Base-by-base conservation (phyloP, 2,888 invertebrate species). In the Steinernema hermaphroditum region DNA sequence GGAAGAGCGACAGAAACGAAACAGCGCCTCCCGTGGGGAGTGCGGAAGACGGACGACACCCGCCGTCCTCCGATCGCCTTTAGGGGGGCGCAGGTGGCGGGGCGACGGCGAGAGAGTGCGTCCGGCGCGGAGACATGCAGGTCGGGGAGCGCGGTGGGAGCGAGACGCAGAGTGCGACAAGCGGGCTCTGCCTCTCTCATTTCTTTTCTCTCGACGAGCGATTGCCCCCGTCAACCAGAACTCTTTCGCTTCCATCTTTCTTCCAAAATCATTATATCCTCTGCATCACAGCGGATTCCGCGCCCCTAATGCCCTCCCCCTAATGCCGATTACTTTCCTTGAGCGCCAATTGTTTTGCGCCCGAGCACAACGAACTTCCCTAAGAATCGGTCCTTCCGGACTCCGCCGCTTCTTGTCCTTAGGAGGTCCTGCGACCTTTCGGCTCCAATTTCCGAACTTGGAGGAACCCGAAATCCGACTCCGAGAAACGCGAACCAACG, bases 201-300 rank as follows among this genome's bases (percentile, higher is more conserved):
- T 62, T 62, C 62, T 62, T 62, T 62, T 62, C 62, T 62, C 62
- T 62, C 62, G 62, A 62, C 62, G 62, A 32, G 62, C 62, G 62
- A 62, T 62, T 62, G 62, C 62, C 32, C 62, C 62, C 29, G 62
- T 62, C 62, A 29, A 62, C 62, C 62, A 62, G 62, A 62, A 62
- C 62, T 62, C 62, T 62, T 62, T 62, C 32, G 4, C 37, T 62
- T 29, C 62, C 62, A 22, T 62, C 62, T 62, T 62, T n/a, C 34
- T 54, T 62, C 16, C 62, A 32, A 32, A 62, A 62, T 62, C 32
- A 62, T 32, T 29, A 62, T 62, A 62, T 62, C 27, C 62, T 37
- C 37, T 37, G 37, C 12, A 4, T 37, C 37, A 4, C 37, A 8
- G 37, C 12, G 6, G 6, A 37, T 37, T 12, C 37, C 37, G 37